phyloP scores from a whole-genome alignment of 2,888 invertebrate genomes.

The Notocelia uddmanniana region DNA sequence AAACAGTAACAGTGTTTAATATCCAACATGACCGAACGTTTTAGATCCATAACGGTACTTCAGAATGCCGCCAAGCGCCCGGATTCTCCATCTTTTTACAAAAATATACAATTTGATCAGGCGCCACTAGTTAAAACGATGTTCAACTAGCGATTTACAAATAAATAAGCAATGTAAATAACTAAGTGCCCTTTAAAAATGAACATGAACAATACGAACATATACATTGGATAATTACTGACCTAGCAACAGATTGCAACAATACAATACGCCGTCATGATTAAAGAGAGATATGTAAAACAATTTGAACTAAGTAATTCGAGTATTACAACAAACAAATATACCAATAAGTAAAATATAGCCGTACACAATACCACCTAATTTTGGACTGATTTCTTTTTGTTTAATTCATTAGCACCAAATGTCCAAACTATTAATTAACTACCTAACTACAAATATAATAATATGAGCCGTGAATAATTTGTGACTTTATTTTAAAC shows the following conservation, averaged over 20 bases:
- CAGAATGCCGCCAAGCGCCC: constrained; percentile 38
- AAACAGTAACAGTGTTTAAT: background rate
- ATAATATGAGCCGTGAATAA: constrained; percentile 49
- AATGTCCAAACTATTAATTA: constrained; percentile 76
- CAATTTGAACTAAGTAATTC: constrained; percentile 30
- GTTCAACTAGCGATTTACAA: constrained; percentile 19
- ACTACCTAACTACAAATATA: constrained; percentile 69
- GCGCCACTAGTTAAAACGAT: constrained; percentile 28
- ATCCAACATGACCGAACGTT: background rate
- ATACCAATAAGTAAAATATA: constrained; percentile 30
- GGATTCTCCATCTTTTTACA: constrained; percentile 29
- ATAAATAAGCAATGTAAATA: constrained; percentile 30
- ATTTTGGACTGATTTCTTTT: constrained; percentile 69
- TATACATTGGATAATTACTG: constrained; percentile 32
- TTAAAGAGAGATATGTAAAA: constrained; percentile 36
- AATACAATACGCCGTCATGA: constrained; percentile 29
- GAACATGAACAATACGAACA: constrained; percentile 2
- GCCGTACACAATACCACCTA: constrained; percentile 52
- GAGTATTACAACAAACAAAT: constrained; percentile 28
- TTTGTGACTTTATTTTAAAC: constrained; percentile 47
- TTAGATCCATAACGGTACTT: background rate
- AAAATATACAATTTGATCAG: constrained; percentile 35
- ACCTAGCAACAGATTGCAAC: constrained; percentile 31
- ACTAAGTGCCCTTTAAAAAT: constrained; percentile 43
- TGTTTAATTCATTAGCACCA: constrained; percentile 77